Conservation (phyloP, 2,888 invertebrate species). For the Tortricodes alternella region DNA sequence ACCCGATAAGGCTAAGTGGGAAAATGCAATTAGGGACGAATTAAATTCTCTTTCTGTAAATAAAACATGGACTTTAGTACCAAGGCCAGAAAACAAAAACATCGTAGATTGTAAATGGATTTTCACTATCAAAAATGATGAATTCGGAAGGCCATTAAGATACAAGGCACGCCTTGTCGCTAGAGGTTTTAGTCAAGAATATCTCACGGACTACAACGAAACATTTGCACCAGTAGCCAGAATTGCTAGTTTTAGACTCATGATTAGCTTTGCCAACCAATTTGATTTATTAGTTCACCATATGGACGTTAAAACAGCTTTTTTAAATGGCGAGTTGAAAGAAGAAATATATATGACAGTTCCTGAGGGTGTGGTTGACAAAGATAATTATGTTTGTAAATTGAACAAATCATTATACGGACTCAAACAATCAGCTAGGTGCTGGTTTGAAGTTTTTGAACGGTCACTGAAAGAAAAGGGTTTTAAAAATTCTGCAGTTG, state of each 20-base stretch:
- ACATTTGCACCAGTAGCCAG: constrained; percentile 44
- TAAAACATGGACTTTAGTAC: constrained; percentile 38
- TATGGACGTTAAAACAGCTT: constrained; percentile 39
- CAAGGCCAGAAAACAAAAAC: constrained; percentile 37
- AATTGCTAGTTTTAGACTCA: constrained; percentile 38
- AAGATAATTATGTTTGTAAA: constrained; percentile 39
- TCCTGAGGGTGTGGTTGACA: constrained; percentile 34
- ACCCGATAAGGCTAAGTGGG: constrained; percentile 34
- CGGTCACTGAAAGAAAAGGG: constrained; percentile 31
- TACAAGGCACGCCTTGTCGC: constrained; percentile 43
- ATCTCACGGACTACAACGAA: constrained; percentile 39
- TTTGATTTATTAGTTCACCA: constrained; percentile 35
- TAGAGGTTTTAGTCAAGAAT: constrained; percentile 42
- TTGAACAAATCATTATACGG: constrained; percentile 41
- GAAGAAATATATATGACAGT: constrained; percentile 40
- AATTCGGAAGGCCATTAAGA: constrained; percentile 34
- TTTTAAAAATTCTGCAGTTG: constrained; percentile 35
- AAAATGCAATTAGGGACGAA: constrained; percentile 33
- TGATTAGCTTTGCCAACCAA: constrained; percentile 40
- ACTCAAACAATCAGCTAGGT: constrained; percentile 37
- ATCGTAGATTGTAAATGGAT: constrained; percentile 38
- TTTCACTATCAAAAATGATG: constrained; percentile 37
- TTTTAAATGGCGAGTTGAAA: constrained; percentile 36
- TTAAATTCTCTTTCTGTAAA: constrained; percentile 37
- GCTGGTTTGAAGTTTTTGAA: constrained; percentile 38